These are phyloP conservation scores for Ariolimax columbianus DNA, from an alignment of 2,888 invertebrate genomes.

Conservation along the genomic window DNA sequence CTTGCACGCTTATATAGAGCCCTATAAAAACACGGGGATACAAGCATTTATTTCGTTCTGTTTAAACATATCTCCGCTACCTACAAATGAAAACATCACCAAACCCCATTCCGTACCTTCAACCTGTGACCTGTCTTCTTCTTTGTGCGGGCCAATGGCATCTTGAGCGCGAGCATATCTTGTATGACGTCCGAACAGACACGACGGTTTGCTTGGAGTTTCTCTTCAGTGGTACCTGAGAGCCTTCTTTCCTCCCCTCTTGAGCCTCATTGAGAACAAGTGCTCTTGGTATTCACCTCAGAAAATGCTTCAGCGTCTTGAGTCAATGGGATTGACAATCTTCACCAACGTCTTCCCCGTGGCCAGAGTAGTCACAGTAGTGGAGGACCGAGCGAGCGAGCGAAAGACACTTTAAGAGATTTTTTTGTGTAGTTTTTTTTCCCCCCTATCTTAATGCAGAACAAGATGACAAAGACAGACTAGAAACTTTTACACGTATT, in stretches of 20 bases:
- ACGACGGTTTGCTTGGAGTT: constrained; percentile 4
- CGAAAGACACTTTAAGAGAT: not conserved
- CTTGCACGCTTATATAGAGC: too few relatives aligned
- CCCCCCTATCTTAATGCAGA: not conserved
- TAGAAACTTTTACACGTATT: not conserved
- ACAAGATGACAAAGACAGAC: not conserved
- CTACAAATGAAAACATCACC: too few relatives aligned
- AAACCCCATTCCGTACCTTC: too few relatives aligned
- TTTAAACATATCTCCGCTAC: not conserved
- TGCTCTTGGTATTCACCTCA: constrained; percentile 9
- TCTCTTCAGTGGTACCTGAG: not conserved
- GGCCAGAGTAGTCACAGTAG: not conserved
- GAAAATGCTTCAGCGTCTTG: constrained; percentile 18
- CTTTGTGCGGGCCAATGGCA: not conserved
- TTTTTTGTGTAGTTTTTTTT: not conserved
- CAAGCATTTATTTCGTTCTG: too few relatives aligned
- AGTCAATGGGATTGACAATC: not conserved
- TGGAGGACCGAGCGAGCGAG: not conserved
- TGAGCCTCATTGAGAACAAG: constrained; percentile 4
- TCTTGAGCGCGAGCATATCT: not conserved
- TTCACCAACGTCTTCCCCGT: not conserved
- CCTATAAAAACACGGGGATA: too few relatives aligned
- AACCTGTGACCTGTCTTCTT: not conserved
- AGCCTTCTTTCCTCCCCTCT: not conserved
- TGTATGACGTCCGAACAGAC: not conserved